Evolutionary conservation across 2,113 vertebrate genomes (phyloP), one percentile per base, ranked within the genome.

Genomic region (Boulengeromyrus knoepffleri): DNA sequence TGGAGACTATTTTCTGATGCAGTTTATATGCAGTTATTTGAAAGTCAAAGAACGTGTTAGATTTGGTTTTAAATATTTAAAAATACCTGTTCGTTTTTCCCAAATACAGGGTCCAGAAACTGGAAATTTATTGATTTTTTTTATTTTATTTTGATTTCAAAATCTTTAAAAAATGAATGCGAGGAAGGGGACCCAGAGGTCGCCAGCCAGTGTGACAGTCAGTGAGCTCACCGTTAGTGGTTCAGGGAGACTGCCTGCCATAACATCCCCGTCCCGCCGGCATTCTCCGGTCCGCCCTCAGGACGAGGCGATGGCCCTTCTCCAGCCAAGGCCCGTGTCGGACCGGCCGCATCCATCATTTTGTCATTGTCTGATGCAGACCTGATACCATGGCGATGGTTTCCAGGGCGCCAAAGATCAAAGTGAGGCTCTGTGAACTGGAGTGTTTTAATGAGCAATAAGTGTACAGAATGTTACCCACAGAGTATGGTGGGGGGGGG

Each of bases 331-430:
- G 13, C 53, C 52, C 47, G 39, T 19, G 80, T 87, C 74, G 15
- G 90, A 10, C 80, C 49, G 49, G 36, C 80, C 83, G 7, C 45
- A 90, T 93, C 91, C 90, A 88, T 94, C 90, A 91, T 70, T 15
- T 83, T 91, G 90, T 90, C 90, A 91, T 45, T 90, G 86, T 88
- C 80, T 49, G 74, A 58, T n/a, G 77, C 49, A 62, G 80, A 85
- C 10, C 88, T 85, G 74, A 53, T 31, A 53, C 53, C 52, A 89
- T 39, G 31, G 77, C 52, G 31, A 56, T 19, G 12, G 36, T 56
- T 31, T 45, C 66, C 47, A 53, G 77, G 47, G 13, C 13, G 7
- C 47, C 15, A 10, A 6, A 2, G 13, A 56, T 85, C 5, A 47
- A 45, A 39, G 50, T 42, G 21, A 58, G 27, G 15, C 36, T 89